Evolutionary conservation across 1,140 invertebrate species (phyloP).

Genomic region (Drosophila nebulosa): DNA sequence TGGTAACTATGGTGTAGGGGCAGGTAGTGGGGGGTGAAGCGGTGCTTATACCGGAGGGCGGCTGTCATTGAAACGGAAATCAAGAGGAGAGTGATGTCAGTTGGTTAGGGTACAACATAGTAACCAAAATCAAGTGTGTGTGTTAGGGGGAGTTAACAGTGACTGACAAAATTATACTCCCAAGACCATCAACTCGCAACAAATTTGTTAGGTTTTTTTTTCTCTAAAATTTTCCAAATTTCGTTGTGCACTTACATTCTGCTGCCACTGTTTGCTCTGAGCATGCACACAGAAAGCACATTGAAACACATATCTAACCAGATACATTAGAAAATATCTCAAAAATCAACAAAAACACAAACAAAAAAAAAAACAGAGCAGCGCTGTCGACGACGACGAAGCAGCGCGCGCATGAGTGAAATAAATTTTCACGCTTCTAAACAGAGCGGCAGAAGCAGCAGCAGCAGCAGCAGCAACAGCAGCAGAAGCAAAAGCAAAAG

Average conservation of each 20-base stretch:
- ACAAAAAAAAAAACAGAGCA: conserved; percentile 14
- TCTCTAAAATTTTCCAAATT: background rate
- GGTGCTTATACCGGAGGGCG: conserved; percentile 6
- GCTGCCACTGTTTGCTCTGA: conserved; percentile 25
- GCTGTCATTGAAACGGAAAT: conserved; percentile 64
- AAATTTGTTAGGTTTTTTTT: background rate
- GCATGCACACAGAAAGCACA: conserved; percentile 28
- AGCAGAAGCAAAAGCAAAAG: conserved; percentile 24
- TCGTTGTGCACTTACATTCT: conserved; percentile 30
- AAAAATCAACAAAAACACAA: conserved; percentile 70
- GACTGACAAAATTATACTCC: conserved; percentile 13
- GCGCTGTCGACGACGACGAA: conserved; percentile 18
- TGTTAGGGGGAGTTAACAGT: conserved; percentile 36
- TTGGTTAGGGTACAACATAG: conserved; percentile 20
- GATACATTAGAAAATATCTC: conserved; percentile 79
- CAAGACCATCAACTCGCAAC: background rate
- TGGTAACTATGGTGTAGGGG: conserved; percentile 15
- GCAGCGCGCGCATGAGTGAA: conserved; percentile 66
- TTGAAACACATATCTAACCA: conserved; percentile 56
- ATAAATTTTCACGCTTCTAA: conserved; percentile 78
- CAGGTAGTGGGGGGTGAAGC: background rate
- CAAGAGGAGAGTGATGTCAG: conserved; percentile 47
- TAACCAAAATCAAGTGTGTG: conserved; percentile 8
- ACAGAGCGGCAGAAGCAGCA: conserved; percentile 56
- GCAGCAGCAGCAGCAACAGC: conserved; percentile 1